Percentiles rank a stretch among this genome's conserved stretches.
Conservation (phyloP, 1,140 invertebrate species). For the Oncopodura yosiiana region DNA sequence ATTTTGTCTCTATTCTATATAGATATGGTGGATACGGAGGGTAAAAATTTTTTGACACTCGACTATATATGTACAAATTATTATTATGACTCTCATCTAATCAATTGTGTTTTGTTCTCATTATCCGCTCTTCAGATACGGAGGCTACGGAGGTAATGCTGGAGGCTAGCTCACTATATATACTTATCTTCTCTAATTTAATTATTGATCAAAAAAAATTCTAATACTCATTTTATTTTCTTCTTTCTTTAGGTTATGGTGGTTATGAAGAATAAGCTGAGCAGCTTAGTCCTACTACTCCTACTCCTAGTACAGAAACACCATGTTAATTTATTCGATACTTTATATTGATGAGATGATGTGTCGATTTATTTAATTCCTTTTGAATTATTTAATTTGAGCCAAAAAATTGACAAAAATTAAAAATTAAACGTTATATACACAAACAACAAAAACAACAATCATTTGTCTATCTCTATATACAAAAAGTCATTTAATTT, state of each 20-base stretch:
- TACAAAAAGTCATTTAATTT: neutral
- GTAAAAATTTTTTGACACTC: neutral
- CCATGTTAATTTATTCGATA: constrained; percentile 13
- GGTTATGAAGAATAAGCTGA: constrained; percentile 29
- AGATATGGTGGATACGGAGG: constrained; percentile 10
- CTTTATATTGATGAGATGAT: no score
- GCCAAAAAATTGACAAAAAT: neutral
- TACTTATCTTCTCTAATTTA: no score
- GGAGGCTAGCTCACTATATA: no score
- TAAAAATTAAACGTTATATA: neutral
- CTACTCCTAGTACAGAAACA: constrained; percentile 8
- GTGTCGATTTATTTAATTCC: constrained; percentile 12
- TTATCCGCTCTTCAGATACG: no score
- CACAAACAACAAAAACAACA: neutral
- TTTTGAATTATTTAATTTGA: no score
- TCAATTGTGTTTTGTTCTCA: neutral
- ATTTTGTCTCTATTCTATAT: no score
- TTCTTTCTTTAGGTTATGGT: constrained; percentile 23
- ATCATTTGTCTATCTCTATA: neutral
- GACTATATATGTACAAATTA: no score
- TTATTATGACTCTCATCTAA: neutral
- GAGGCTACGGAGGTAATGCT: constrained; percentile 4
- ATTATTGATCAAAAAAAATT: neutral
- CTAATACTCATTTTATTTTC: neutral
- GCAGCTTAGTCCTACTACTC: no score